Conservation (phyloP, 2,888 invertebrate species). For the Dynastes grantii region DNA sequence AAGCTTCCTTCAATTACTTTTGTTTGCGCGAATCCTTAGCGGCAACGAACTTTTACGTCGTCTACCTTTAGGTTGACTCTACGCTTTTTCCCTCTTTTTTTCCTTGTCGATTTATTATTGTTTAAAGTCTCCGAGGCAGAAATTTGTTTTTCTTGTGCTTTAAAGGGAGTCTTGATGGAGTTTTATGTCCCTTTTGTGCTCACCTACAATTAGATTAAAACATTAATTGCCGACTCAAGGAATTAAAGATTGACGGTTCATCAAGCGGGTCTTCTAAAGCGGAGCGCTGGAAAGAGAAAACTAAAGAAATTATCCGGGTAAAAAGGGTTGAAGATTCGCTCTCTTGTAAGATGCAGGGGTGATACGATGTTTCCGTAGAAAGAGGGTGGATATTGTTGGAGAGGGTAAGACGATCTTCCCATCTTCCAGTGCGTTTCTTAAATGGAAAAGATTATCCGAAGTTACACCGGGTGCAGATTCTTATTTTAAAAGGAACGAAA, state of each 20-base stretch:
- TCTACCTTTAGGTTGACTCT: constrained; percentile 30
- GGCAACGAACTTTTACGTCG: constrained; percentile 37
- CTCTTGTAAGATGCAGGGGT: constrained; percentile 37
- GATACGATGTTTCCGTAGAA: constrained; percentile 19
- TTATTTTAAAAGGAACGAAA: constrained; percentile 23
- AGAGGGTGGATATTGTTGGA: constrained; percentile 30
- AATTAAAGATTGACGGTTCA: constrained; percentile 57
- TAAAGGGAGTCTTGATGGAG: constrained; percentile 47
- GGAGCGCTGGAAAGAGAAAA: constrained; percentile 45
- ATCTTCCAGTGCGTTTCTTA: constrained; percentile 30
- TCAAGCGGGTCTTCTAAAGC: constrained; percentile 50
- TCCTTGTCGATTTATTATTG: constrained; percentile 48
- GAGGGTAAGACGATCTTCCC: constrained; percentile 26
- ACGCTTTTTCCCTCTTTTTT: constrained; percentile 10
- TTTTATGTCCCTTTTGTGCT: constrained; percentile 51
- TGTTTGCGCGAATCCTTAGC: constrained; percentile 33
- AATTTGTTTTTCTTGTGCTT: constrained; percentile 49
- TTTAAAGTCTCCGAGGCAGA: constrained; percentile 48
- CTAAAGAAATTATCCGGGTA: constrained; percentile 52
- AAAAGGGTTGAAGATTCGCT: constrained; percentile 51
- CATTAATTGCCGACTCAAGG: constrained; percentile 54
- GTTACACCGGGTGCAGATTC: constrained; percentile 21
- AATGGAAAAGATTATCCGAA: constrained; percentile 35
- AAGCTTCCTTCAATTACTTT: constrained; percentile 39
- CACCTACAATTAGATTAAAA: constrained; percentile 53